Evolutionary conservation across 1,140 invertebrate species (phyloP).

Genomic region (Chironomus tepperi): DNA sequence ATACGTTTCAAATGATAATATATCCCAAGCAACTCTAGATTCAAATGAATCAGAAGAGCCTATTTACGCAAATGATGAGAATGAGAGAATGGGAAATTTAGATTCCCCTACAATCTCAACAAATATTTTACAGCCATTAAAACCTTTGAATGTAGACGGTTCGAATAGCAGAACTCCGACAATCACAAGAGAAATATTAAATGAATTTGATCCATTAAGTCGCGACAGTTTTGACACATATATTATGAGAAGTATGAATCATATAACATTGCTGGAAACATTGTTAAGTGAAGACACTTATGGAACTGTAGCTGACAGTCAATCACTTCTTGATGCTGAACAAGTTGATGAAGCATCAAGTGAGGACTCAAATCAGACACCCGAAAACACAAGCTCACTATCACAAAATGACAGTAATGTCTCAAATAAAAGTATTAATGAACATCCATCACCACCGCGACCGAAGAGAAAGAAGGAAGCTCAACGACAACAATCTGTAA

Average conservation of each 20-base stretch:
- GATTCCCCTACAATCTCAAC: not conserved
- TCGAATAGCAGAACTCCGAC: not conserved
- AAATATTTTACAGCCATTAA: not conserved
- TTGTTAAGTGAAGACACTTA: conserved; percentile 39
- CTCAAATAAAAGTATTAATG: not conserved
- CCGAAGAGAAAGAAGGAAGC: not conserved
- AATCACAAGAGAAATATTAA: conserved; percentile 30
- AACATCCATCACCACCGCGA: conserved; percentile 6
- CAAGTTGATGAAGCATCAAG: conserved; percentile 30
- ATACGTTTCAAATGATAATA: conserved; percentile 15
- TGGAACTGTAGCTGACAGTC: conserved; percentile 31
- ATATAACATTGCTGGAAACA: conserved; percentile 36
- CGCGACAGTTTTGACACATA: conserved; percentile 15
- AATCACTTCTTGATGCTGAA: conserved; percentile 26
- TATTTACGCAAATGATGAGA: conserved; percentile 37
- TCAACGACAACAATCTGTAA: conserved; percentile 27
- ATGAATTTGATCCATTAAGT: conserved; percentile 38
- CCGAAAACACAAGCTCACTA: conserved; percentile 28
- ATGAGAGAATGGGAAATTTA: not conserved
- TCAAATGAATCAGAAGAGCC: conserved; percentile 32
- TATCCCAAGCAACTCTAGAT: not conserved
- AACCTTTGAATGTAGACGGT: not conserved
- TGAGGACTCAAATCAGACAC: conserved; percentile 35
- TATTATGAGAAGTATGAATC: conserved; percentile 36
- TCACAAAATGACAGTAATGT: not conserved